Evolutionary conservation across 2,797 vertebrate genomes (phyloP), one percentile per base, ranked within the genome.

Genomic region (Sarcophilus harrisii): DNA sequence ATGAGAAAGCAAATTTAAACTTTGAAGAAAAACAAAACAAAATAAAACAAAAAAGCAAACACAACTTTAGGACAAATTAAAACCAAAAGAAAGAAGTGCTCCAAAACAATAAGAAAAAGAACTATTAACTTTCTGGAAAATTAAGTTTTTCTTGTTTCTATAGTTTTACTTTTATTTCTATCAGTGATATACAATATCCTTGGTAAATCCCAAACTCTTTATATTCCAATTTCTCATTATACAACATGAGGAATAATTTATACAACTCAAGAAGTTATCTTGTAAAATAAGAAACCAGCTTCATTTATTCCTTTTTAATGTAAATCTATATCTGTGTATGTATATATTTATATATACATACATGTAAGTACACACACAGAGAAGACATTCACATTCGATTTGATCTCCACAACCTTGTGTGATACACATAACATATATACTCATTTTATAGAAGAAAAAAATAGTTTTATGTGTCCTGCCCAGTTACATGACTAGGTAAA

Each of bases 151-250:
- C n/a, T 62, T 52, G 12, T 94, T 27, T 57, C 81, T 55, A 92
- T 30, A 94, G 2, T 30, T 8, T 93, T 90, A 92, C 13, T 91
- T 87, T 30, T 12, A 94, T 12, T 8, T 95, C 24, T 96, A 13
- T 89, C 6, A 94, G 73, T 92, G 5, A 92, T 45, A 38, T 94
- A 73, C 52, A 32, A 87, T 13, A 91, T 57, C 94, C 12, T 30
- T 30, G 93, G 38, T 16, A 95, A 59, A 18, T 29, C 16, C 92
- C 54, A 93, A 52, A 45, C 13, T 90, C 11, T 93, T 52, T 94
- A 91, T 73, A 49, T 93, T 96, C 95, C 92, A 95, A 92, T 96
- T 57, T 73, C 12, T 91, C 32, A 81, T 92, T 87, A 58, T 95
- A 38, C 10, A 52, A 97, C 94, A 94, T 58, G 93, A 93, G 18